phyloP scores from a whole-genome alignment of 2,888 invertebrate genomes.

The Euphydryas editha region DNA sequence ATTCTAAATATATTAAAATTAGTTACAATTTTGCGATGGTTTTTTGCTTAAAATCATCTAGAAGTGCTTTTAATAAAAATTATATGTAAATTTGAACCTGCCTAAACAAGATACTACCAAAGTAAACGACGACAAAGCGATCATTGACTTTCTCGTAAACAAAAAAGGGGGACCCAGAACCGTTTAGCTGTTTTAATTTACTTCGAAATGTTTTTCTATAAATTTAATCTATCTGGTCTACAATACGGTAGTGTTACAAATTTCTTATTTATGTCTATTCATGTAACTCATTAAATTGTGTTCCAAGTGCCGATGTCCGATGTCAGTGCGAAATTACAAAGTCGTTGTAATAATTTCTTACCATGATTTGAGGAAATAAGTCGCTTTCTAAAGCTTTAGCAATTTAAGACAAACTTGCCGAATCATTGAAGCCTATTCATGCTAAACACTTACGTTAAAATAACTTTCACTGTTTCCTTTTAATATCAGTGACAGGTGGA shows the following conservation, averaged over 20 bases:
- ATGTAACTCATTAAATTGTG: not conserved
- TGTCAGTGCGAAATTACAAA: slow-evolving; percentile 13
- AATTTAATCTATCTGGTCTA: not conserved
- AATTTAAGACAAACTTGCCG: slow-evolving; percentile 31
- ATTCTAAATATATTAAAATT: too few species aligned
- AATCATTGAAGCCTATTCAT: slow-evolving; percentile 32
- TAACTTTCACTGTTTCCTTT: slow-evolving; percentile 31
- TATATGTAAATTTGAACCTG: not conserved
- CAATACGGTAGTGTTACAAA: not conserved
- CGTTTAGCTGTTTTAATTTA: not conserved
- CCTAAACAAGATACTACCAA: not conserved
- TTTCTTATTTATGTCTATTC: not conserved
- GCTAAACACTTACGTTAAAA: slow-evolving; percentile 20
- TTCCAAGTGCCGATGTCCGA: not conserved
- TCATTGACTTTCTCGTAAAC: not conserved
- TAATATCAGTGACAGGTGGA: not conserved
- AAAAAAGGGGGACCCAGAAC: not conserved
- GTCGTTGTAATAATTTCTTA: slow-evolving; percentile 18
- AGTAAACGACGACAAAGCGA: slow-evolving; percentile 16
- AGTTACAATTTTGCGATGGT: too few species aligned
- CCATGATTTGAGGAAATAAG: slow-evolving; percentile 28
- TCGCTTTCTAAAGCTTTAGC: slow-evolving; percentile 29
- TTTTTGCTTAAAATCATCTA: too few species aligned
- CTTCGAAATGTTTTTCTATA: not conserved
- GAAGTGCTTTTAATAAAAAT: not conserved